Evolutionary conservation across 1,140 invertebrate genomes (phyloP).

Genomic region (Pseudomyrmex concolor): DNA sequence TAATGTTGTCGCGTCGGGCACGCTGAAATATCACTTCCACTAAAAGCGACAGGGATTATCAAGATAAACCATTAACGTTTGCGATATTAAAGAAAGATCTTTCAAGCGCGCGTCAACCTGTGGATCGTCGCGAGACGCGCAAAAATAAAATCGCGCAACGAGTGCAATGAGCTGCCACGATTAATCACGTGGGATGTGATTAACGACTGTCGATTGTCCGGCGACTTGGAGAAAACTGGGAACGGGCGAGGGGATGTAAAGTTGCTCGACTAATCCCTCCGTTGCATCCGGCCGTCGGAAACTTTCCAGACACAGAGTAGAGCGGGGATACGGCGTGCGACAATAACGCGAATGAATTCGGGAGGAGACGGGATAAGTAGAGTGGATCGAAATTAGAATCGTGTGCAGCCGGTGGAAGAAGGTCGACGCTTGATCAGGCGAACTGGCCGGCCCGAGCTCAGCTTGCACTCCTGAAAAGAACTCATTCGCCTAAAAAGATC

Average conservation of each 20-base stretch:
- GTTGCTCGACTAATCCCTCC: conserved; percentile 16
- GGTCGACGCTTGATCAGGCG: conserved; percentile 48
- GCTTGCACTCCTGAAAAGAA: conserved; percentile 4
- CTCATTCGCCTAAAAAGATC: conserved; percentile 31
- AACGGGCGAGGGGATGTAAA: background rate
- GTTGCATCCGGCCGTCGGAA: background rate
- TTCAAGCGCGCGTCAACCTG: background rate
- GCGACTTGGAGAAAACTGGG: background rate
- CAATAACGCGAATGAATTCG: conserved; percentile 53
- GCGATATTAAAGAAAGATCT: conserved; percentile 1
- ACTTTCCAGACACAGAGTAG: conserved; percentile 24
- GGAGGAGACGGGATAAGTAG: conserved; percentile 54
- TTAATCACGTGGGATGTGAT: conserved; percentile 20
- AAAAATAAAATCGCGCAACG: background rate
- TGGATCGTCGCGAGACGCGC: too few relatives aligned
- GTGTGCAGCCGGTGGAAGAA: conserved; percentile 55
- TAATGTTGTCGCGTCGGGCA: background rate
- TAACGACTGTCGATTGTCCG: conserved; percentile 4
- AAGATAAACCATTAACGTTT: background rate
- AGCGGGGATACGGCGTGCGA: background rate
- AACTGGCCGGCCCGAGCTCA: background rate
- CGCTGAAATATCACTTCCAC: background rate
- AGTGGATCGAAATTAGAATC: conserved; percentile 59
- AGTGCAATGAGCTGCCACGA: conserved; percentile 19
- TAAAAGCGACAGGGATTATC: background rate